These are phyloP conservation scores for Scaptomyza pallida DNA, from an alignment of 1,140 invertebrate species.

Conservation along the genomic window DNA sequence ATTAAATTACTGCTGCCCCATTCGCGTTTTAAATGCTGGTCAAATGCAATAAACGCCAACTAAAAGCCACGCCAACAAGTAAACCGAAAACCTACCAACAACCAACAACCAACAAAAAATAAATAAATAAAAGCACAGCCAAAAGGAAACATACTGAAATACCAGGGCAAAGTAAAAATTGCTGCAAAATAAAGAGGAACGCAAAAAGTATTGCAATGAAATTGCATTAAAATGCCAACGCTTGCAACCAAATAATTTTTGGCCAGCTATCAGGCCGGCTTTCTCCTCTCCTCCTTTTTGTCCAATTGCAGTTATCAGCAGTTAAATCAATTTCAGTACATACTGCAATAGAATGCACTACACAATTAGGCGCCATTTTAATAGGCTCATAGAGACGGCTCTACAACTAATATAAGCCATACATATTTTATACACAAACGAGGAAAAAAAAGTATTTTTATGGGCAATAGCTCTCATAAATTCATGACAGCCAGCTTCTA, in stretches of 20 bases:
- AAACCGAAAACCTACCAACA: background rate
- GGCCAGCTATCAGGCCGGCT: conserved; percentile 17
- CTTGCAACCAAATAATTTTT: conserved; percentile 59
- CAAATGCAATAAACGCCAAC: conserved; percentile 73
- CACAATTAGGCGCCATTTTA: conserved; percentile 66
- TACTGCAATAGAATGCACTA: conserved; percentile 6
- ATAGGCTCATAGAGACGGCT: conserved; percentile 7
- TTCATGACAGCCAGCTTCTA: conserved; percentile 48
- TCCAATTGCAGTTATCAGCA: conserved; percentile 13
- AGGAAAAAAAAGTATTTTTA: conserved; percentile 47
- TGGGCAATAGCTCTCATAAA: conserved; percentile 67
- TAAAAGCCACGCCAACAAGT: conserved; percentile 50
- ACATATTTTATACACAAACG: conserved; percentile 31
- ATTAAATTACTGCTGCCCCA: conserved; percentile 57
- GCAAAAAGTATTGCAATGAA: conserved; percentile 75
- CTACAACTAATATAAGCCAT: conserved; percentile 1
- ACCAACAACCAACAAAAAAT: conserved; percentile 40
- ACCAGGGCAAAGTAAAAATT: conserved; percentile 63
- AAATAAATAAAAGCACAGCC: conserved; percentile 1
- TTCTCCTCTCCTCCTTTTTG: background rate
- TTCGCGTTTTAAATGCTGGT: conserved; percentile 58
- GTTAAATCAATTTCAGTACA: background rate
- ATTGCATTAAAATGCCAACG: conserved; percentile 70
- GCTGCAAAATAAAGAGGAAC: conserved; percentile 66
- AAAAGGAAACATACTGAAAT: conserved; percentile 43